A percentile compares a stretch with the other conserved stretches of the same genome.
Conservation (phyloP, 2,888 invertebrate species). For the Charanyca ferruginea region DNA sequence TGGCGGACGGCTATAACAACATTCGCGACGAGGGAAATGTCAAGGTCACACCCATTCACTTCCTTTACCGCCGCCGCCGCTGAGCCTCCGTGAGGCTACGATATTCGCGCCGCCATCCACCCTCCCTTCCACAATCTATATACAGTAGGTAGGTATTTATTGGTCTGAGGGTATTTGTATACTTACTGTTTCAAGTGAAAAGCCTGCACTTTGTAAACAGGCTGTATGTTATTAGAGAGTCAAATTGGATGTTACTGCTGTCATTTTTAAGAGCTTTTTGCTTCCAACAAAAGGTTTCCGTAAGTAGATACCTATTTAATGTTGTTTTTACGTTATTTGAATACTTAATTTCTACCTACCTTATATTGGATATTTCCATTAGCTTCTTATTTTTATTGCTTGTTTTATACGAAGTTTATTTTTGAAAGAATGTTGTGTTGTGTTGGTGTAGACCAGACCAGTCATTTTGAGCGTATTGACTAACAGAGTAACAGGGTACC, state of each 20-base stretch:
- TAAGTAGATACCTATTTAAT: neutral
- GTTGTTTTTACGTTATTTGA: conserved; percentile 29
- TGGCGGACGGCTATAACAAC: conserved; percentile 67
- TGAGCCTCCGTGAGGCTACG: conserved; percentile 62
- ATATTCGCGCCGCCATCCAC: conserved; percentile 59
- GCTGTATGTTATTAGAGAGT: neutral
- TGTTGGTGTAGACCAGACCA: neutral
- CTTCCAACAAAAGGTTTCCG: conserved; percentile 15
- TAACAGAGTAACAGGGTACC: too few relatives aligned
- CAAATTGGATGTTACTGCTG: conserved; percentile 16
- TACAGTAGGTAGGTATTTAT: too few relatives aligned
- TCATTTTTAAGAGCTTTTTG: conserved; percentile 27
- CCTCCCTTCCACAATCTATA: conserved; percentile 47
- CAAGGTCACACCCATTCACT: conserved; percentile 88
- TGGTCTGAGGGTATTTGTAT: too few relatives aligned
- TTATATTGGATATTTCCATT: conserved; percentile 31
- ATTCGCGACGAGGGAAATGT: conserved; percentile 85
- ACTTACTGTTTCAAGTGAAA: conserved; percentile 24
- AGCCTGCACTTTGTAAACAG: conserved; percentile 14
- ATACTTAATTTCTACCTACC: conserved; percentile 19
- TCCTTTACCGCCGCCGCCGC: conserved; percentile 75
- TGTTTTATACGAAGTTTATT: neutral
- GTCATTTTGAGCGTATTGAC: neutral
- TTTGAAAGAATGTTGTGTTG: conserved; percentile 11
- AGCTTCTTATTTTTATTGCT: conserved; percentile 22